phyloP scores from a whole-genome alignment of 2,797 vertebrate genomes.

The Enteromius fasciolatus region DNA sequence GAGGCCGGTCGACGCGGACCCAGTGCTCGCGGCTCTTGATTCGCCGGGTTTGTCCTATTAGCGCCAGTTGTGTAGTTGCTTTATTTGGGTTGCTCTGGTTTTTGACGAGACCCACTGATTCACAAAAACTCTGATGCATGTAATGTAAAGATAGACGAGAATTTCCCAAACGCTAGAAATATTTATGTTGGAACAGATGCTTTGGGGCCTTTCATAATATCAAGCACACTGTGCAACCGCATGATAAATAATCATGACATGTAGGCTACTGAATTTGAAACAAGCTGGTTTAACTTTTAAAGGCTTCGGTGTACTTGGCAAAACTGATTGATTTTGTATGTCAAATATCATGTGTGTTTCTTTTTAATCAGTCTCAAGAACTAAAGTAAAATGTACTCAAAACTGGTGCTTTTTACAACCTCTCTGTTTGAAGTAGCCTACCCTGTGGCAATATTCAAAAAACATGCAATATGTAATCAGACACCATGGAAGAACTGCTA shows the following conservation, averaged over 20 bases:
- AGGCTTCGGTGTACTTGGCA: neutral
- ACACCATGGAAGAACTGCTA: neutral
- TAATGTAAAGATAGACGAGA: neutral
- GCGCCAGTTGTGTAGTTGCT: conserved; percentile 61
- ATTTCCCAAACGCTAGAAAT: neutral
- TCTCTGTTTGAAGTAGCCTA: neutral
- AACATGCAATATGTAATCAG: neutral
- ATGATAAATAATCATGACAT: neutral
- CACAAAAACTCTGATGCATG: conserved; percentile 67
- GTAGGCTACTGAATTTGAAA: neutral
- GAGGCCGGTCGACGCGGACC: conserved; percentile 64
- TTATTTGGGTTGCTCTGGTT: conserved; percentile 67
- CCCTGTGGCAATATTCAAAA: neutral
- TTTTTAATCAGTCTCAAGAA: neutral
- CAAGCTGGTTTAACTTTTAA: neutral
- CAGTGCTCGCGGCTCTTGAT: conserved; percentile 59
- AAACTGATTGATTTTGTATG: neutral
- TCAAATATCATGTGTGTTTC: neutral
- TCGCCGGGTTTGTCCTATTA: conserved; percentile 67
- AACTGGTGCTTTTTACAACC: neutral
- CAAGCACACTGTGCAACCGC: neutral
- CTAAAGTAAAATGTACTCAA: neutral
- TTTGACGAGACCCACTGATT: conserved; percentile 62
- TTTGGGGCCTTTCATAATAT: neutral
- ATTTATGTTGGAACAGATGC: neutral